These are phyloP conservation scores for Microplitis demolitor DNA, from an alignment of 1,140 invertebrate species.

Conservation along the genomic window DNA sequence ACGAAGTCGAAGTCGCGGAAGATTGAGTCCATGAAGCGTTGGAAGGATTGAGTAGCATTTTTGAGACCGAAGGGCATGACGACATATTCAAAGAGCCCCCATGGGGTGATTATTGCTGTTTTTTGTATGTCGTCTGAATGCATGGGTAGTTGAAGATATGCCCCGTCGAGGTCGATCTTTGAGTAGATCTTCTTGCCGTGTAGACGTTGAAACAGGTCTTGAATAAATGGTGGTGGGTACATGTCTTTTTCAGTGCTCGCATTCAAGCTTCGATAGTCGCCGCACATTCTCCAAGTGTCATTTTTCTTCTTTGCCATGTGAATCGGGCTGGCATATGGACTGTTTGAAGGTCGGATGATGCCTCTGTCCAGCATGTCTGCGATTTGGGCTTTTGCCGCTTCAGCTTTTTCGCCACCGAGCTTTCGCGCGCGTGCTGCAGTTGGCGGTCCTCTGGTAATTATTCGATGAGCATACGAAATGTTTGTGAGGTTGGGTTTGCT, in stretches of 20 bases:
- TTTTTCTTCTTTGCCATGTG: slow-evolving; percentile 46
- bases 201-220: slow-evolving; percentile 49
- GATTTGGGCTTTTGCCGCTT: slow-evolving; percentile 35
- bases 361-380: slow-evolving; percentile 33
- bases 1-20: slow-evolving; percentile 19
- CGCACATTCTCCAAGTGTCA: slow-evolving; percentile 40
- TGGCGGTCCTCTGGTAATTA: slow-evolving; percentile 29
- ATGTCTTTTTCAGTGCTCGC: slow-evolving; percentile 38
- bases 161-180: slow-evolving; percentile 49
- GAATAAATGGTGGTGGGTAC: slow-evolving; percentile 37
- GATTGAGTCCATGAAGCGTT: slow-evolving; percentile 31
- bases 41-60: slow-evolving; percentile 36
- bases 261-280: slow-evolving; percentile 52
- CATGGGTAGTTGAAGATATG: slow-evolving; percentile 57
- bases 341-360: slow-evolving; percentile 39
- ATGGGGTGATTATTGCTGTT: slow-evolving; percentile 45
- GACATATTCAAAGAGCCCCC: slow-evolving; percentile 33
- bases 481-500: neutral
- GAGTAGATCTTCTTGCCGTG: slow-evolving; percentile 42
- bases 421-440: slow-evolving; percentile 31
- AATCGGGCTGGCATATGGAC: slow-evolving; percentile 47
- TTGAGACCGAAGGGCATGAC: slow-evolving; percentile 49
- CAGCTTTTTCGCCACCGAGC: slow-evolving; percentile 31
- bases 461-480: slow-evolving; percentile 4
- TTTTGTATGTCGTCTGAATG: slow-evolving; percentile 39